Conservation (phyloP, 2,113 vertebrate genomes). For the Larimichthys crocea region DNA sequence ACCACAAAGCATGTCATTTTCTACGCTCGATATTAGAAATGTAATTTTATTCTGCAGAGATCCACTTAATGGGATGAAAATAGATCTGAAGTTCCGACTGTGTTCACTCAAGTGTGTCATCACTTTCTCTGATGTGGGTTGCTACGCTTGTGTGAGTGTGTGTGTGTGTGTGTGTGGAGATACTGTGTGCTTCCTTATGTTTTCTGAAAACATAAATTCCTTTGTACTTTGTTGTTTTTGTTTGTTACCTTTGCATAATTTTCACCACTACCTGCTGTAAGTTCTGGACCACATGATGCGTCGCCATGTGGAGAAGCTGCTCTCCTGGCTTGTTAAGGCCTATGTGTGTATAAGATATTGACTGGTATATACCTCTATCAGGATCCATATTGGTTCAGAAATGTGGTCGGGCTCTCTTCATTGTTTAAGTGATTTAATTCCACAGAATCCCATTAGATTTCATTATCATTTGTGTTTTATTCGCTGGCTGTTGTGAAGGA, state of each 20-base stretch:
- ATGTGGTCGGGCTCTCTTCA: slow-evolving; percentile 53
- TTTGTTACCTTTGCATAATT: slow-evolving; percentile 17
- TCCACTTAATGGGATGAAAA: slow-evolving; percentile 57
- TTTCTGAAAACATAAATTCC: background rate
- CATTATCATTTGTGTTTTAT: slow-evolving; percentile 78
- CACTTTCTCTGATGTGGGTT: slow-evolving; percentile 17
- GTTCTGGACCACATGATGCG: slow-evolving; percentile 23
- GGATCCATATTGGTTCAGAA: slow-evolving; percentile 49
- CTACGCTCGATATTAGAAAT: slow-evolving; percentile 41
- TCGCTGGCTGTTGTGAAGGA: slow-evolving; percentile 62
- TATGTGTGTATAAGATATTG: slow-evolving; percentile 51
- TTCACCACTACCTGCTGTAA: slow-evolving; percentile 45
- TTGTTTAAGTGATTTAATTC: slow-evolving; percentile 76
- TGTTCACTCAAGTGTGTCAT: slow-evolving; percentile 37
- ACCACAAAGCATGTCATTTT: slow-evolving; percentile 51
- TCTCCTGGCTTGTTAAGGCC: slow-evolving; percentile 26
- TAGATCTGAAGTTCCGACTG: slow-evolving; percentile 42
- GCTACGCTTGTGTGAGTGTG: background rate
- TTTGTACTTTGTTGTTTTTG: background rate
- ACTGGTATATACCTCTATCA: slow-evolving; percentile 49
- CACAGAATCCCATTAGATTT: slow-evolving; percentile 75
- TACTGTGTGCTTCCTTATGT: background rate
- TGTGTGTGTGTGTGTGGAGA: background rate
- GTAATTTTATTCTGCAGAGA: slow-evolving; percentile 41
- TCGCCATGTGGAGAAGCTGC: slow-evolving; percentile 1